Evolutionary conservation across 2,113 vertebrate genomes (phyloP).

Genomic region (Dasyurus viverrinus): DNA sequence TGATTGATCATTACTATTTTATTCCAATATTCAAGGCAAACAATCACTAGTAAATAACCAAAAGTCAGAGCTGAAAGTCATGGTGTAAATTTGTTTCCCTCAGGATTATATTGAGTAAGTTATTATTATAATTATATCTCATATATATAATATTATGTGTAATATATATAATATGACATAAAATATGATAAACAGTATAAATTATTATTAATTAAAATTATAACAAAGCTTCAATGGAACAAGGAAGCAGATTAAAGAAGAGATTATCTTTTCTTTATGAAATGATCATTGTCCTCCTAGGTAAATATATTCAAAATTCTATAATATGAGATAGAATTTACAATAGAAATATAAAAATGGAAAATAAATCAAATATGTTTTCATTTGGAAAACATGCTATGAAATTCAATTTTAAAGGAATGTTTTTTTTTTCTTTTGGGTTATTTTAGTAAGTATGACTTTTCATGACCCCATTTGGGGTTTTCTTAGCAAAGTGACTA

Average conservation of each 20-base stretch:
- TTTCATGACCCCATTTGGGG: background rate
- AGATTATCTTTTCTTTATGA: background rate
- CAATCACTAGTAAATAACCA: background rate
- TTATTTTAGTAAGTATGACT: background rate
- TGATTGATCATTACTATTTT: background rate
- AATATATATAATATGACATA: too few species aligned
- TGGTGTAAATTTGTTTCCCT: background rate
- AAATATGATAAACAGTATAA: too few species aligned
- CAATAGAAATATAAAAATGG: background rate
- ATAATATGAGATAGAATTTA: background rate
- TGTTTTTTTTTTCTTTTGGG: background rate
- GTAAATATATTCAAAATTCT: background rate
- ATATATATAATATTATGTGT: too few species aligned
- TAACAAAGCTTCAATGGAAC: background rate
- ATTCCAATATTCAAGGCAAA: background rate
- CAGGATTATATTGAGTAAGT: background rate
- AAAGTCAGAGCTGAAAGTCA: background rate
- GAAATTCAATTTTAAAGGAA: background rate
- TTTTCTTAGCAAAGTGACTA: background rate
- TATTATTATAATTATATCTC: too few species aligned
- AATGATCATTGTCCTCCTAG: background rate
- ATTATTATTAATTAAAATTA: background rate
- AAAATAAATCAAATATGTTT: background rate
- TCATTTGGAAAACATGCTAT: background rate
- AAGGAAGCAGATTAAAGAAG: background rate